Evolutionary conservation across 2,113 vertebrate species (phyloP), one percentile per base, ranked within the genome.

Genomic region (Colistium nudipinnis): DNA sequence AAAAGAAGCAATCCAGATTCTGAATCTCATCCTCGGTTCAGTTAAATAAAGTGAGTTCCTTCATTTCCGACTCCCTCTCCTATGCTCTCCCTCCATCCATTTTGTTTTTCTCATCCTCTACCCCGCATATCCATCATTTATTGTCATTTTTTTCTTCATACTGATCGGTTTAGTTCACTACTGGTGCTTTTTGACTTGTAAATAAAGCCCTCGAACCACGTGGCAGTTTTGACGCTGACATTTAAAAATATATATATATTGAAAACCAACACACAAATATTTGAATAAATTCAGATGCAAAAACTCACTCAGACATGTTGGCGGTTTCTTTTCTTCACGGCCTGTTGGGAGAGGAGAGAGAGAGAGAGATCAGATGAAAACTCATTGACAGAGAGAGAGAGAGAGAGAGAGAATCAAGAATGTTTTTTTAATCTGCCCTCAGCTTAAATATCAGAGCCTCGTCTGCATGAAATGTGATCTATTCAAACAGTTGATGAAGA

Each of bases 291-390:
- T 43, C 35, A 1, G 33, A 22, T 17, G 16, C 6, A 0, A 25
- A 39, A 35, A 92, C 93, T 89, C 73, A 94, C 93, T 93, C 92
- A 62, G 92, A 91, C 93, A 94, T 94, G 68, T 68, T 92, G 89
- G 65, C 65, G 28, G 68, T 28, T 73, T 80, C 11, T 89, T 71
- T 65, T 59, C 73, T 74, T 87, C 72, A 76, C 70, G 2, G 6
- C 73, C 89, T 91, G 71, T 75, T 43, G 19, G 31, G 22, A 2
- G 12, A 39, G 4, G 44, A 36, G n/a, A 45, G 7, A 74, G 17
- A 39, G n/a, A 45, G 7, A 74, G 17, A 39, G 35, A 65, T 31
- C 4, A 80, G 36, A 35, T 25, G 53, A 69, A 28, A 47, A 48
- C n/a, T n/a, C n/a, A n/a, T n/a, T n/a, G n/a, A n/a, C n/a, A 38